Evolutionary conservation across 2,888 invertebrate species (phyloP), one percentile per base, ranked within the genome.

Genomic region (Hypercompe scribonia): DNA sequence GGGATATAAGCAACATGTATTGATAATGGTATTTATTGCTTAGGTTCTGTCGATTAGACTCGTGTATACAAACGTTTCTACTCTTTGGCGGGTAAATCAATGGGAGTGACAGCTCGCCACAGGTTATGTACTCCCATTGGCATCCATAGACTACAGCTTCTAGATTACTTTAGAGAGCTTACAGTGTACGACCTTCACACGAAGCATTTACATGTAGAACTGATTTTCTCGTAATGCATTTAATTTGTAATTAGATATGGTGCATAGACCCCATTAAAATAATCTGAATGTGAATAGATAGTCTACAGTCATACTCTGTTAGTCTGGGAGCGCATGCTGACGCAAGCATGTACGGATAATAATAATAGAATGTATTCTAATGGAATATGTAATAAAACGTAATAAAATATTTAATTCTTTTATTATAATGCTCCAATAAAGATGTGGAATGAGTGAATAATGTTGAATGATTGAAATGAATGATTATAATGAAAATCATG

Each of bases 341-440:
- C 89, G 92, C 90, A 85, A 85, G 84, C 88, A 86, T 78, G 87
- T 88, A 87, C 87, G 89, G 61, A 89, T 89, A 93, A 92, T 90
- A n/a, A n/a, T n/a, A 90, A 94, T 95, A 95, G 94, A 93, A 93
- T 90, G 90, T 95, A 96, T 95, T 95, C 95, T 95, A 95, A 92
- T 95, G 95, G 95, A 95, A 95, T 95, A 95, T 95, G 94, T 95
- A 95, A 96, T 95, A 94, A 95, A 91, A 87, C 90, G 87, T 88
- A 90, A 90, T 90, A 92, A 95, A 72, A 94, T 84, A 84, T 81
- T 74, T 54, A 28, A 15, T 72, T 64, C 71, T 80, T 79, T 79
- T 31, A 78, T 76, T 83, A 77, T n/a, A 8, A 3, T 33, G 3
- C 36, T 39, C 28, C 15, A 58, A n/a, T n/a, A 54, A 28, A 28